Evolutionary conservation across 2,888 invertebrate species (phyloP), one percentile per base, ranked within the genome.

Genomic region (Ceraclea dissimilis): DNA sequence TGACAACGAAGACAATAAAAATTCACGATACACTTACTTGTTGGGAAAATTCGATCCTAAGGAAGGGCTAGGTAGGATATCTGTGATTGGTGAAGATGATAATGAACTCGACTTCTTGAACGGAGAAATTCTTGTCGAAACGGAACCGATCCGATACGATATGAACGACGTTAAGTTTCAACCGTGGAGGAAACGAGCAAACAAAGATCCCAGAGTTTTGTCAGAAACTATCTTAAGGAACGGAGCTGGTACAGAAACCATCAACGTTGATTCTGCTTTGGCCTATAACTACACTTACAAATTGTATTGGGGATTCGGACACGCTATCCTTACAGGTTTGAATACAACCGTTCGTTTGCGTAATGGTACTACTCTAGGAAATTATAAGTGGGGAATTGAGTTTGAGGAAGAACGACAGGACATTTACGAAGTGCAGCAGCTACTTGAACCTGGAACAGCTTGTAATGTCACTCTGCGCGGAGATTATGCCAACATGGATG

Each of bases 381-480:
- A 82, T 63, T 81, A 87, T 58, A 78, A 80, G 63, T 92, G 91
- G 92, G 88, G 87, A 1, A 78, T 79, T 57, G 79, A 75, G 51
- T 70, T 76, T 51, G 77, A 79, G 49, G 76, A 75, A 51, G 76
- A 75, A 49, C 78, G 74, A 61, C 81, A 83, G 4, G 80, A 80
- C 60, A 70, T 81, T 4, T 75, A 70, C 64, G 82, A 79, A 43
- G 78, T 86, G 17, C 81, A 84, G 66, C 79, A 84, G 59, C 80
- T 79, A 65, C 71, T 92, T 55, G 82, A 84, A 67, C 85, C 88
- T 2, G 90, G 88, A 22, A 91, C 91, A 0, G 90, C 85, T 2
- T 84, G 90, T 51, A 91, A 92, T 69, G 88, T 91, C 0, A 89
- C 88, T 0, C 77, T 92, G 17, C 77, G 76, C 52, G 91, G 87